Evolutionary conservation across 1,140 invertebrate genomes (phyloP).

Genomic region (Hyles vespertilio): DNA sequence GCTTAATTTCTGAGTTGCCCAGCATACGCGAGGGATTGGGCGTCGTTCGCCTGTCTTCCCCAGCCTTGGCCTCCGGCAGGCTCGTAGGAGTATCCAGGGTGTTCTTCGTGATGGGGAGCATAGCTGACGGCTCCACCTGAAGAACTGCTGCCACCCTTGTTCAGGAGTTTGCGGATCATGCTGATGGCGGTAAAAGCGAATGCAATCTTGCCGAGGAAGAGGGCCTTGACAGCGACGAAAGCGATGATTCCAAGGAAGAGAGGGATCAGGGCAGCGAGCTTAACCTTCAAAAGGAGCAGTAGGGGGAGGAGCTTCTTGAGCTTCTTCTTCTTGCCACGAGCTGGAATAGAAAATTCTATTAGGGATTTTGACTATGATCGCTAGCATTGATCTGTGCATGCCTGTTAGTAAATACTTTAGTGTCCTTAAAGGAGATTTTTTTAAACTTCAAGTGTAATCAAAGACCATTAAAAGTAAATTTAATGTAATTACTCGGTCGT

Average conservation of each 20-base stretch:
- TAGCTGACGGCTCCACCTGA: slow-evolving; percentile 35
- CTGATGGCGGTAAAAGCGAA: slow-evolving; percentile 84
- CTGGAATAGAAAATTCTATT: slow-evolving; percentile 48
- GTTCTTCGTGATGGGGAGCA: slow-evolving; percentile 47
- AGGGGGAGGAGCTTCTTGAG: slow-evolving; percentile 85
- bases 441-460: no score
- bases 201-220: slow-evolving; percentile 88
- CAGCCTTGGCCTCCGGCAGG: slow-evolving; percentile 66
- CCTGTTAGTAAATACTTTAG: no score
- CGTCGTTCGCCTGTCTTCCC: slow-evolving; percentile 75
- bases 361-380: no score
- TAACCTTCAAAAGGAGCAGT: slow-evolving; percentile 85
- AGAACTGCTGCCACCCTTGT: slow-evolving; percentile 58
- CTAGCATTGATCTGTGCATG: no score
- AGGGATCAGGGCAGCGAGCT: slow-evolving; percentile 86
- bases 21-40: slow-evolving; percentile 79
- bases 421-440: no score
- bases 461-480: no score
- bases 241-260: slow-evolving; percentile 85
- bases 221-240: slow-evolving; percentile 87
- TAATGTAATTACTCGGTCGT: no score
- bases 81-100: slow-evolving; percentile 62
- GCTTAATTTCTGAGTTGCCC: slow-evolving; percentile 66
- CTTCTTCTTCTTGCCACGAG: slow-evolving; percentile 81
- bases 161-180: slow-evolving; percentile 81